Evolutionary conservation across 2,888 invertebrate genomes (phyloP).

Genomic region (Agriotes lineatus): DNA sequence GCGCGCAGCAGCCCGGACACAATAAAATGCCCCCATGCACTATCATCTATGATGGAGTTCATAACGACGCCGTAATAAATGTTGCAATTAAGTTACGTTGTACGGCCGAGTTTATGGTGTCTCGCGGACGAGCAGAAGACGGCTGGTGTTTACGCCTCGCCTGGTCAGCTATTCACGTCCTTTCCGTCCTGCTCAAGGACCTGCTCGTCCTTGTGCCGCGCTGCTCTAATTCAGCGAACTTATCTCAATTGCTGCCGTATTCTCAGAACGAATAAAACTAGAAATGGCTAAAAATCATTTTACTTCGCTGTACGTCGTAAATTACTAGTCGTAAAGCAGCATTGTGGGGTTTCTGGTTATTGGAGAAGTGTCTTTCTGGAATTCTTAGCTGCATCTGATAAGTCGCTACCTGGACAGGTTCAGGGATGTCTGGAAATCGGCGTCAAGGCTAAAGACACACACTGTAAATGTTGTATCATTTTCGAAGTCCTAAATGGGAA

Average conservation of each 20-base stretch:
- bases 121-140: constrained; percentile 8
- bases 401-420: too few relatives aligned
- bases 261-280: background rate
- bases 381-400: too few relatives aligned
- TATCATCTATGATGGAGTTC: constrained; percentile 3
- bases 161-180: background rate
- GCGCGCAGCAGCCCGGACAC: background rate
- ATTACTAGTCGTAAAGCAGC: background rate
- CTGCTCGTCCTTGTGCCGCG: background rate
- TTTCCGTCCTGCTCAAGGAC: constrained; percentile 2
- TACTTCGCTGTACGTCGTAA: background rate
- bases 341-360: too few relatives aligned
- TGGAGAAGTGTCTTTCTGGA: too few relatives aligned
- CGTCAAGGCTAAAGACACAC: too few relatives aligned
- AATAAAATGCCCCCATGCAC: constrained; percentile 7
- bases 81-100: constrained; percentile 14
- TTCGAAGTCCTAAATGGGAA: too few relatives aligned
- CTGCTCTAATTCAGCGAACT: constrained; percentile 6
- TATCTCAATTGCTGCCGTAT: background rate
- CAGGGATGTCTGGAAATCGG: too few relatives aligned
- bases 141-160: constrained; percentile 8
- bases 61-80: constrained; percentile 12
- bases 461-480: too few relatives aligned
- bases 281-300: constrained; percentile 7
- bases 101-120: constrained; percentile 11